Evolutionary conservation across 2,797 vertebrate genomes (phyloP), one percentile per base, ranked within the genome.

Genomic region (Diplodus puntazzo): DNA sequence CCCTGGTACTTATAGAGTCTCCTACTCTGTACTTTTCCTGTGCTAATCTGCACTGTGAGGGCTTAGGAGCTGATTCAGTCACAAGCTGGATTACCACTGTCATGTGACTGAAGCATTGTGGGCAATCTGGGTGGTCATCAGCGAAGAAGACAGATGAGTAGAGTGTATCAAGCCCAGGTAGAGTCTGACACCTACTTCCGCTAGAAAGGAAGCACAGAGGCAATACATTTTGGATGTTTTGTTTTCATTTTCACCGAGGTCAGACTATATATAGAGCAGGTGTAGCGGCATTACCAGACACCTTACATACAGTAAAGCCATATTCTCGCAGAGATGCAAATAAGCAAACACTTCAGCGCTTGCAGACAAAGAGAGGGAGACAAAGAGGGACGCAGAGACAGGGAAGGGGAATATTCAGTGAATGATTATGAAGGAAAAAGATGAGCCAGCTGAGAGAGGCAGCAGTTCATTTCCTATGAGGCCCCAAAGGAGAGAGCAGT

Each of bases 11-110:
- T 90, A 90, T 67, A 85, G 66, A 88, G 82, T 86, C 84, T 90
- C 89, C 85, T 88, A 81, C 85, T 83, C 82, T 80, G 85, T 91
- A 82, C 85, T 91, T 87, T 92, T 89, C 79, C 85, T 88, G 74
- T 85, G 89, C 89, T 94, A 94, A 94, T 93, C 94, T 93, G 87
- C 88, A 86, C 87, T 85, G 88, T 73, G 78, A 90, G 66, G 87
- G 88, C 14, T 94, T 95, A 92, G 92, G 80, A 86, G 82, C 89
- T 88, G 92, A 92, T 92, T 94, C 91, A 93, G 90, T 90, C 80
- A 86, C 92, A 87, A 92, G 79, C 81, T 89, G 94, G 95, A 95
- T 95, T 95, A 95, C 79, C 81, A 48, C 55, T 4, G 63, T 93
- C 94, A 95, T 83, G 92, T 95, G 93, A 94, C 90, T 79, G 48